Conservation (phyloP, 2,113 vertebrate species). For the Oostethus manadensis region DNA sequence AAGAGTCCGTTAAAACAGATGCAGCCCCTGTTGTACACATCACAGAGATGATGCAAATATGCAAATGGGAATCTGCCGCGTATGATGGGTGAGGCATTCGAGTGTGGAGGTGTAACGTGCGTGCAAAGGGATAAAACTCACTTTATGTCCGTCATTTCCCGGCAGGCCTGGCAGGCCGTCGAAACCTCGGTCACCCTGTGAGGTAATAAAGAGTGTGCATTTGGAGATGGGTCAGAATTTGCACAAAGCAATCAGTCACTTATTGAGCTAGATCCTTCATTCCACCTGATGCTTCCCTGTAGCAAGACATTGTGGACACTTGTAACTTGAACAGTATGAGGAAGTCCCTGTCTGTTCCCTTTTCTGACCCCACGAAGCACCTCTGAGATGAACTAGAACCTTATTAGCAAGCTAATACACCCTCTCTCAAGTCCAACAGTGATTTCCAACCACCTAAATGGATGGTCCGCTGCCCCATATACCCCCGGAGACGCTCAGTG, state of each 20-base stretch:
- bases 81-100: constrained; percentile 19
- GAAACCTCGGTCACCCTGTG: constrained; percentile 87
- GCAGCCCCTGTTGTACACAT: constrained; percentile 17
- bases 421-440: too few relatives aligned
- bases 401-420: too few relatives aligned
- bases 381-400: too few relatives aligned
- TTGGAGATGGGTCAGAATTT: constrained; percentile 56
- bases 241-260: constrained; percentile 1
- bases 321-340: too few relatives aligned
- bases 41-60: constrained; percentile 34
- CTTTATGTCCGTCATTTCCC: constrained; percentile 82
- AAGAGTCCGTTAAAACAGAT: constrained; percentile 24
- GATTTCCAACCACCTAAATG: too few relatives aligned
- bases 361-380: too few relatives aligned
- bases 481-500: too few relatives aligned
- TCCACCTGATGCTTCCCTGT: too few relatives aligned
- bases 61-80: constrained; percentile 43
- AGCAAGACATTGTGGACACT: too few relatives aligned
- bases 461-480: too few relatives aligned
- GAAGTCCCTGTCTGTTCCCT: too few relatives aligned
- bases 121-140: constrained; percentile 37
- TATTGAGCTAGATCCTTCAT: too few relatives aligned
- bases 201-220: constrained; percentile 45
- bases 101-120: constrained; percentile 23
- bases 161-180: constrained; percentile 87